phyloP scores from a whole-genome alignment of 2,797 vertebrate species.

The Silurus aristotelis region DNA sequence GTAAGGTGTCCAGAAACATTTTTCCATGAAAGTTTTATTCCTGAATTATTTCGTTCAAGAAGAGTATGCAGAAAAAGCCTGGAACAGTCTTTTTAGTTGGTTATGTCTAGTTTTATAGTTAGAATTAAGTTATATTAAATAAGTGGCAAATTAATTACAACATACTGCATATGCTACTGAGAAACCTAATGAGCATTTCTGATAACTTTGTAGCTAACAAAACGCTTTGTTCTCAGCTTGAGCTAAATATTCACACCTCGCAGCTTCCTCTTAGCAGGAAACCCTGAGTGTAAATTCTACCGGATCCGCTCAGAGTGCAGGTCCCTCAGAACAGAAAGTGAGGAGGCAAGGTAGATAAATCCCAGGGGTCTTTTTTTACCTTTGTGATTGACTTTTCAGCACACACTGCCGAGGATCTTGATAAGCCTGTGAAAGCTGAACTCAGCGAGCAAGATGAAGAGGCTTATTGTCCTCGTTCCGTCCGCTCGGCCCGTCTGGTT shows the following conservation, averaged over 20 bases:
- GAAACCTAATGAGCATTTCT: neutral
- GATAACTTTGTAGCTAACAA: neutral
- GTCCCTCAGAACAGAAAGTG: slow-evolving; percentile 31
- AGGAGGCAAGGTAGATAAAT: slow-evolving; percentile 53
- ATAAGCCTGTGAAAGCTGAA: slow-evolving; percentile 70
- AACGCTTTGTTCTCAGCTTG: neutral
- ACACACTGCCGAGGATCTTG: slow-evolving; percentile 67
- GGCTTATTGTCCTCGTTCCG: slow-evolving; percentile 60
- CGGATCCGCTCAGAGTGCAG: slow-evolving; percentile 25
- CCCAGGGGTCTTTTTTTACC: slow-evolving; percentile 60
- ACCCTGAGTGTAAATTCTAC: slow-evolving; percentile 31
- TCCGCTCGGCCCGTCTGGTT: slow-evolving; percentile 51
- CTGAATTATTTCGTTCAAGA: too few relatives aligned
- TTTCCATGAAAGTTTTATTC: too few relatives aligned
- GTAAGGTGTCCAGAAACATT: too few relatives aligned
- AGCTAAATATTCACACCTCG: slow-evolving; percentile 22
- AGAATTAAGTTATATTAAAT: neutral
- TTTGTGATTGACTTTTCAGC: slow-evolving; percentile 67
- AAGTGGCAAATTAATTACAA: neutral
- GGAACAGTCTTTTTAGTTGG: neutral
- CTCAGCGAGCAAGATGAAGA: slow-evolving; percentile 65
- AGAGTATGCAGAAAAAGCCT: neutral
- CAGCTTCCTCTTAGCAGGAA: slow-evolving; percentile 35
- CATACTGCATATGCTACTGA: neutral
- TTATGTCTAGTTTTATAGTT: neutral